phyloP scores from a whole-genome alignment of 64 coral and sea anemone genomes.

The Pocillopora verrucosa region DNA sequence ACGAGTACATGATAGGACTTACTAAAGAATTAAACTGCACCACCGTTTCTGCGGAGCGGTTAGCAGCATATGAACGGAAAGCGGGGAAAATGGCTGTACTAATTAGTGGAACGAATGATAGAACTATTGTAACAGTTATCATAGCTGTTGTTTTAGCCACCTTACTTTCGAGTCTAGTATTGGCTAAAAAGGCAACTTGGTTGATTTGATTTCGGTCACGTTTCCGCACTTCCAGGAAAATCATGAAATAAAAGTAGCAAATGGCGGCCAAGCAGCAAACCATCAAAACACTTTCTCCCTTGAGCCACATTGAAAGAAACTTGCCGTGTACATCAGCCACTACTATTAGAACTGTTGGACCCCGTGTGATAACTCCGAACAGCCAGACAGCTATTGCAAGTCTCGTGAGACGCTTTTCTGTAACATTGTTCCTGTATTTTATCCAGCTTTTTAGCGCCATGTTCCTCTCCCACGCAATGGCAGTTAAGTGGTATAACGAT shows the following conservation, averaged over 20 bases:
- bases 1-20: not conserved
- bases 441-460: not conserved
- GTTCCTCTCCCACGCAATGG: not conserved
- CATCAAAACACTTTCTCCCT: not conserved
- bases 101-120: not conserved
- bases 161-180: not conserved
- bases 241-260: not conserved
- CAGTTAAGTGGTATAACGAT: not conserved
- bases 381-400: not conserved
- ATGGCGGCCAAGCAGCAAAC: not conserved
- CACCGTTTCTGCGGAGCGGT: not conserved
- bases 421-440: not conserved
- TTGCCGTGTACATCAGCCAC: not conserved
- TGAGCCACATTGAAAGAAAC: not conserved
- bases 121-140: not conserved
- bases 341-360: not conserved
- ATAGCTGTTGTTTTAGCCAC: not conserved
- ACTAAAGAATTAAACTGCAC: not conserved
- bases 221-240: not conserved
- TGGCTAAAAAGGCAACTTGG: not conserved
- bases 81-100: not conserved
- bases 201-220: not conserved
- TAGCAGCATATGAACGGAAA: not conserved
- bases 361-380: not conserved
- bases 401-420: not conserved